Evolutionary conservation across 2,113 vertebrate genomes (phyloP).

Genomic region (Cynocephalus volans): DNA sequence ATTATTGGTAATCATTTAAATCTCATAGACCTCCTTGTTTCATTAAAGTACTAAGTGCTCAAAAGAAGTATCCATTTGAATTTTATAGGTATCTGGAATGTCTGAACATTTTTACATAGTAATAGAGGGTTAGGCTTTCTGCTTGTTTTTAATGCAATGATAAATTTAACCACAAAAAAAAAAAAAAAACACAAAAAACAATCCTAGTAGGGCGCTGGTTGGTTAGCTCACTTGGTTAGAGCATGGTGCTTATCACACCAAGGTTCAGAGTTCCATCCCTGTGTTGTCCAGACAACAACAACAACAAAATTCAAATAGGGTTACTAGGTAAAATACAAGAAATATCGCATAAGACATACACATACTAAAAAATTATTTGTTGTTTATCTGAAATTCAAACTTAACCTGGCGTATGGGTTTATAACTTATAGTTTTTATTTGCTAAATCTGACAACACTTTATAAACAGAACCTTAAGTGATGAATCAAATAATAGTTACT

Average conservation of each 20-base stretch:
- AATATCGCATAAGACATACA: background rate
- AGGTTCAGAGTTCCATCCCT: too few relatives aligned
- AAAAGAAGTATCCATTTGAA: background rate
- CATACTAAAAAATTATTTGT: background rate
- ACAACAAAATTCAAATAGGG: too few relatives aligned
- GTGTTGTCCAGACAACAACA: too few relatives aligned
- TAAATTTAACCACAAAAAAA: background rate
- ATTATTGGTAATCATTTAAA: background rate
- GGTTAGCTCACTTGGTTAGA: too few relatives aligned
- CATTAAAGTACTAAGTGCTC: background rate
- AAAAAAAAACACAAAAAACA: too few relatives aligned
- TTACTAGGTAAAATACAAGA: background rate
- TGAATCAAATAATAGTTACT: conserved; percentile 29
- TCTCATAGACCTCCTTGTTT: background rate
- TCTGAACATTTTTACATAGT: background rate
- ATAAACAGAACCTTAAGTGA: background rate
- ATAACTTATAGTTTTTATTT: background rate
- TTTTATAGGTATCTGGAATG: background rate
- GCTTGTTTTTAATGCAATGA: background rate
- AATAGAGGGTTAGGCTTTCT: background rate
- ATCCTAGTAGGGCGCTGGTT: too few relatives aligned
- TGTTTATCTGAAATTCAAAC: conserved; percentile 12
- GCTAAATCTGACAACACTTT: background rate
- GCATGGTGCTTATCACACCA: too few relatives aligned
- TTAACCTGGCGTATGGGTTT: background rate